A percentile compares a stretch with the other conserved stretches of the same genome.
These are phyloP conservation scores for Paguma larvata DNA, from an alignment of 2,797 vertebrate species.

Conservation along the genomic window DNA sequence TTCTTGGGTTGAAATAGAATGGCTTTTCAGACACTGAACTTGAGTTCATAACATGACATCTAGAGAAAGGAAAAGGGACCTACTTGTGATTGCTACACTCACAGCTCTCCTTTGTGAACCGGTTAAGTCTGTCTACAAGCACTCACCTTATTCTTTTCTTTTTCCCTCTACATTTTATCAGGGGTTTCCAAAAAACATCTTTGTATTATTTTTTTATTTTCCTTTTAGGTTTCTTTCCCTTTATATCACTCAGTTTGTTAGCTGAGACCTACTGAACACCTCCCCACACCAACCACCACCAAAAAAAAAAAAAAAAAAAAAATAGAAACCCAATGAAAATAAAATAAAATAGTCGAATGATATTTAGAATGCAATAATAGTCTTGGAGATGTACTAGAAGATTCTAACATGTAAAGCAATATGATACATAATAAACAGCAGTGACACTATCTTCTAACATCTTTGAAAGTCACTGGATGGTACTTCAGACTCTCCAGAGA, in stretches of 20 bases:
- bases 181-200: not conserved
- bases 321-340: not conserved
- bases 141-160: not conserved
- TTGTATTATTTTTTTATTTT: not conserved
- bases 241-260: not conserved
- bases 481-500: not conserved
- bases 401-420: not conserved
- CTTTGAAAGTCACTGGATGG: not conserved
- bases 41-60: not conserved
- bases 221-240: not conserved
- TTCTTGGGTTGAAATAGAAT: not conserved
- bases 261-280: not conserved
- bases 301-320: not conserved
- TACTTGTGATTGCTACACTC: not conserved
- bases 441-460: not conserved
- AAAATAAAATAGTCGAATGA: not conserved
- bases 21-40: not conserved
- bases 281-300: not conserved
- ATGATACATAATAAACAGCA: not conserved
- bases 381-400: not conserved
- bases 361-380: not conserved
- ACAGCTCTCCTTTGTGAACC: not conserved
- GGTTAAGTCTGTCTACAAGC: not conserved
- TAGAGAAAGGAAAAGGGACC: not conserved
- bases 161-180: not conserved